Base-by-base conservation (phyloP, 2,113 vertebrate species). In the Cephalopholis sonnerati region DNA sequence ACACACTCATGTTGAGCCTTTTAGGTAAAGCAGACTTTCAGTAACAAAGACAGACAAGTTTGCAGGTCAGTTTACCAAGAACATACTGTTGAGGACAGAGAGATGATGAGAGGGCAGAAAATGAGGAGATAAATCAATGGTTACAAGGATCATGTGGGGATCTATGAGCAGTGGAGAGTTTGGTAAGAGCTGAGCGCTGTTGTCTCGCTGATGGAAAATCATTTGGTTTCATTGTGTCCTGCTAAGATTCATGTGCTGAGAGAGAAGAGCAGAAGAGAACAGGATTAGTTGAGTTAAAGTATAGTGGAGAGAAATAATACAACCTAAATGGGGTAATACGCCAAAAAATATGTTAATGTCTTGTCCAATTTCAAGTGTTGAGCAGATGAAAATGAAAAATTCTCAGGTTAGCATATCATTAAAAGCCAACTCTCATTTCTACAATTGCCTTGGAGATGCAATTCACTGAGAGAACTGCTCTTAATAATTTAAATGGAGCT, bases 111-210 rank as follows among this genome's bases (percentile, higher is more conserved):
- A 24, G 22, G 67, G 32, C 29, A 2, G 25, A 65, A n/a, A 13
- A n/a, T 1, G 54, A 51, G n/a, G 17, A 11, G 57, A 61, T 53
- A n/a, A 62, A 58, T 46, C 24, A 32, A 2, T 59, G 24, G 36
- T 57, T 75, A 75, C 32, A 20, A 74, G 65, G 58, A 25, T 70
- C 48, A 54, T 17, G 6, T 61, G 13, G 24, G 54, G 41, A 55
- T 39, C 7, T 22, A 4, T n/a, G 18, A 29, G 17, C 15, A 18
- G 27, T 20, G 16, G n/a, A 36, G 64, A 59, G 53, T 24, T 48
- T 66, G 18, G 24, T 48, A 48, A 32, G 57, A 50, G 22, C 22
- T 70, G 2, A 24, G 22, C 17, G 7, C 15, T 7, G 55, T 7
- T 15, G 15, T 58, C 55, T 66, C 11, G 9, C 18, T 62, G 32